These are phyloP conservation scores for Hypsopygia costalis DNA, from an alignment of 2,888 invertebrate species.

Conservation along the genomic window DNA sequence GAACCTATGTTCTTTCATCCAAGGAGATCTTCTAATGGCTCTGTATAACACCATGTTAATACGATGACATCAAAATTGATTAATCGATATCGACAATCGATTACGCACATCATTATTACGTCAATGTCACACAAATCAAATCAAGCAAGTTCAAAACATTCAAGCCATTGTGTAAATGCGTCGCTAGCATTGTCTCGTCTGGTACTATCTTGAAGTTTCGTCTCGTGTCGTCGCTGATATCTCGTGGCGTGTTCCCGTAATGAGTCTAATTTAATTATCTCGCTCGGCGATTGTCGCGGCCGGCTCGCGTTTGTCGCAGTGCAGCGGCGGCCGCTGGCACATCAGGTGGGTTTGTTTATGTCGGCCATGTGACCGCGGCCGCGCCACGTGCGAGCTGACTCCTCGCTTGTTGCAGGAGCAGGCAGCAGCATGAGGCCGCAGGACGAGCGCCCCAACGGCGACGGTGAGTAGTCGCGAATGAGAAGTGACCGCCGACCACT, in stretches of 20 bases:
- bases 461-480: slow-evolving; percentile 44
- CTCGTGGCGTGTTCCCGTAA: background rate
- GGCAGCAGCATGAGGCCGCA: slow-evolving; percentile 44
- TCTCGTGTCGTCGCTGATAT: background rate
- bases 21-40: no score
- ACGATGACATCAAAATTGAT: no score
- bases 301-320: background rate
- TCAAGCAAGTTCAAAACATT: no score
- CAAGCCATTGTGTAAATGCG: no score
- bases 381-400: slow-evolving; percentile 5
- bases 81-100: no score
- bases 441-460: slow-evolving; percentile 54
- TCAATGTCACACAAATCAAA: no score
- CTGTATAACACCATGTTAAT: no score
- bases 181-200: no score
- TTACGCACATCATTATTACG: no score
- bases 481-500: background rate
- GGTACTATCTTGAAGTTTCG: no score
- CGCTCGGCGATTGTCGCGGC: background rate
- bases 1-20: no score
- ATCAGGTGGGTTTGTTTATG: slow-evolving; percentile 54
- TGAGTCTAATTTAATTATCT: background rate
- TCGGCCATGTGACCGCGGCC: slow-evolving; percentile 39
- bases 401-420: background rate
- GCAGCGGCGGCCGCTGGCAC: slow-evolving; percentile 20